phyloP scores from a whole-genome alignment of 2,797 vertebrate genomes.

The Silurus lanzhouensis region DNA sequence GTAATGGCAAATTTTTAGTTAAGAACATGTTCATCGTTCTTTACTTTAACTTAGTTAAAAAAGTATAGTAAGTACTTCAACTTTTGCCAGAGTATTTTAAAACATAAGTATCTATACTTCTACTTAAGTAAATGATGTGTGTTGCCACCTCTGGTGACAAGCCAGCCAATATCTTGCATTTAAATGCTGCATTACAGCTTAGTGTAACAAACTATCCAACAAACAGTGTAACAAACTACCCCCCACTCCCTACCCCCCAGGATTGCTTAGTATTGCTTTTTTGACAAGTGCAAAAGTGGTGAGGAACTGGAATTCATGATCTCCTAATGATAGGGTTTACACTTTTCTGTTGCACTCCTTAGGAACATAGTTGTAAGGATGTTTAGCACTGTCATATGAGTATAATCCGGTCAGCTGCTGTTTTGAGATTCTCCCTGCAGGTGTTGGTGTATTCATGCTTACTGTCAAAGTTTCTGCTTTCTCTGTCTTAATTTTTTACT shows the following conservation, averaged over 20 bases:
- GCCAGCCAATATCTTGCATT: background rate
- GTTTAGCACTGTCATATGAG: background rate
- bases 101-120: too few species aligned
- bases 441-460: background rate
- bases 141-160: too few species aligned
- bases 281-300: background rate
- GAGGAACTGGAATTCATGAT: background rate
- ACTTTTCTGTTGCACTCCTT: background rate
- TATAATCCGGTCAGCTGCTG: background rate
- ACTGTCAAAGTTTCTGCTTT: conserved; percentile 1
- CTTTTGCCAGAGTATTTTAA: too few species aligned
- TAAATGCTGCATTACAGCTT: background rate
- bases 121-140: too few species aligned
- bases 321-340: background rate
- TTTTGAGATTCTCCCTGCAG: conserved; percentile 12
- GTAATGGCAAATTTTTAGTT: too few species aligned
- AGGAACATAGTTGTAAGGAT: background rate
- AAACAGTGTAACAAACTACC: background rate
- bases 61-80: background rate
- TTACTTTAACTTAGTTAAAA: too few species aligned
- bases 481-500: background rate
- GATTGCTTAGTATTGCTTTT: background rate
- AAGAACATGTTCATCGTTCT: too few species aligned
- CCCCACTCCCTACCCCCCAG: background rate
- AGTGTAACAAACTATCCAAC: background rate